Conservation (phyloP, 1,140 invertebrate genomes). For the Ctenoplectra terminalis region DNA sequence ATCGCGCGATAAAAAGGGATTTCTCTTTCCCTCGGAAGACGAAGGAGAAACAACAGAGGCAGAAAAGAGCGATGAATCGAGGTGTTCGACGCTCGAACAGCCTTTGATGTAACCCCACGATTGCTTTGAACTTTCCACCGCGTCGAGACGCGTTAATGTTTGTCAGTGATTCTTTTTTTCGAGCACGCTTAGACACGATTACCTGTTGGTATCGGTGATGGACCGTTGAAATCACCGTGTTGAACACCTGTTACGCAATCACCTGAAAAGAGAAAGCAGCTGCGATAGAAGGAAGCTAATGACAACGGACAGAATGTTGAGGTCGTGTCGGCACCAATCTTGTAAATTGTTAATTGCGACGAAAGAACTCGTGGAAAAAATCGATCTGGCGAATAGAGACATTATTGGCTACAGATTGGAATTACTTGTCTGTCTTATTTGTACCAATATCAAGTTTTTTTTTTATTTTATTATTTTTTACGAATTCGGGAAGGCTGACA, state of each 20-base stretch:
- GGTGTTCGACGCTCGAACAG: slow-evolving; percentile 16
- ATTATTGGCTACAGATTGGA: not conserved
- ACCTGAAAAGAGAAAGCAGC: not conserved
- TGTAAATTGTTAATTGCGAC: not conserved
- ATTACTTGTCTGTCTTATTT: too few relatives aligned
- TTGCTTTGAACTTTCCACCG: slow-evolving; percentile 16
- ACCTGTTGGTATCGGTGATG: not conserved
- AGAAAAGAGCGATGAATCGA: slow-evolving; percentile 2
- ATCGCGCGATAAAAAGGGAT: slow-evolving; percentile 30
- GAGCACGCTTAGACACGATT: not conserved
- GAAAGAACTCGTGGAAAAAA: not conserved
- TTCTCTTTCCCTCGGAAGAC: slow-evolving; percentile 8
- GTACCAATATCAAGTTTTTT: too few relatives aligned
- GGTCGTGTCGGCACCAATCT: not conserved
- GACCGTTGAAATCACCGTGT: slow-evolving; percentile 16
- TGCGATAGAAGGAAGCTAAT: not conserved
- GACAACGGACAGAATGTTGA: not conserved
- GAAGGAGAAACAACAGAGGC: not conserved
- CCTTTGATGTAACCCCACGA: slow-evolving; percentile 1
- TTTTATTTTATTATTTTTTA: too few relatives aligned
- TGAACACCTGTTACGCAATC: slow-evolving; percentile 9
- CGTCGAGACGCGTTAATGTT: slow-evolving; percentile 10
- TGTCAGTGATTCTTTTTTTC: not conserved
- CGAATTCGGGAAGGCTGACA: too few relatives aligned
- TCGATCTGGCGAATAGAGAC: not conserved